Evolutionary conservation across 2,113 vertebrate species (phyloP), one percentile per base, ranked within the genome.

Genomic region (Trematomus loennbergii): DNA sequence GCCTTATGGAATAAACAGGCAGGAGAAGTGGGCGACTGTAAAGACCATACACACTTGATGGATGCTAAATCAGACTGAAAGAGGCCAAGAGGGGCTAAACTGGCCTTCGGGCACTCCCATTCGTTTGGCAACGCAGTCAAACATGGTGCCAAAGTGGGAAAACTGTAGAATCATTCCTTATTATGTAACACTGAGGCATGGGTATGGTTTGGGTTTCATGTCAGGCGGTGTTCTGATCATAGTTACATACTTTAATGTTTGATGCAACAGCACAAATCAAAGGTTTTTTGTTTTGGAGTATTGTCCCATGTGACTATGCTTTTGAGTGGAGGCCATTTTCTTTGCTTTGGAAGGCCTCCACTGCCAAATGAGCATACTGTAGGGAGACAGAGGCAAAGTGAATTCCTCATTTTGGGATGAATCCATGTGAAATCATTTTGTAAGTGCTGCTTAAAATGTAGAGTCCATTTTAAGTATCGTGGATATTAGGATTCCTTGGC

Each of bases 41-140:
- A 77, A 60, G 76, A 62, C 70, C 60, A n/a, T 61, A 60, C 71
- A 40, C 53, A 36, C 78, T 75, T 75, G 81, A 73, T 29, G 84
- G 87, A 91, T 81, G 84, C 78, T 82, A 78, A 88, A 72, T 81
- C 81, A 87, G 84, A 76, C 61, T 71, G 82, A 81, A 73, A 11
- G 78, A 86, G 83, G 83, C 76, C 80, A 82, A 87, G 60, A 50
- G 53, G 76, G 75, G 85, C 79, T 86, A 71, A 86, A 86, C 66
- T 59, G 80, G 72, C 79, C 85, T 82, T 77, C 22, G 12, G 67
- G 77, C 68, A 16, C 55, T 70, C 40, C 46, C n/a, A 53, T 71
- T 67, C 79, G 48, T 81, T 76, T 55, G 50, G 71, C 64, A 82
- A 63, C 3, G 13, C 17, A 62, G 66, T 63, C 64, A 60, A 64